Evolutionary conservation across 1,140 invertebrate genomes (phyloP).

Genomic region (Drosophila pectinifera): DNA sequence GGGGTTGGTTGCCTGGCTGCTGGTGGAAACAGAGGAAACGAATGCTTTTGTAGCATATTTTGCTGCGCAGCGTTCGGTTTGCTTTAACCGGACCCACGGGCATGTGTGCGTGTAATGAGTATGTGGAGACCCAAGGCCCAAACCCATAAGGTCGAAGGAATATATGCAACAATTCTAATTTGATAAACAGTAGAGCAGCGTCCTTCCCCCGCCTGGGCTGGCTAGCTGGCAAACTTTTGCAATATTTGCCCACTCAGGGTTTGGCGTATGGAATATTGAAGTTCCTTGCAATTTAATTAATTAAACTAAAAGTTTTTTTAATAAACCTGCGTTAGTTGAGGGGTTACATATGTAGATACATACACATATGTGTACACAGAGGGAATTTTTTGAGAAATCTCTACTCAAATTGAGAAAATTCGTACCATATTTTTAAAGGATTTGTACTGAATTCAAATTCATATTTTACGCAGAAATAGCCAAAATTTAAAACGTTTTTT

Average conservation of each 20-base stretch:
- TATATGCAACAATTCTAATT: slow-evolving; percentile 21
- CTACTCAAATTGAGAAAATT: no score
- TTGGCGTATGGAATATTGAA: background rate
- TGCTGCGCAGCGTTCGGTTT: slow-evolving; percentile 46
- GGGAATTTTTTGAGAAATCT: no score
- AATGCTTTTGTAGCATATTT: slow-evolving; percentile 75
- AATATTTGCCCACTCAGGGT: background rate
- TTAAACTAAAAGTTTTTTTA: background rate
- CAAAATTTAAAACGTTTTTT: no score
- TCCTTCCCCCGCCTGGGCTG: background rate
- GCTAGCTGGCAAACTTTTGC: background rate
- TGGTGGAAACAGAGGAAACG: slow-evolving; percentile 22
- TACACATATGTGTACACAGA: no score
- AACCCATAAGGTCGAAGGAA: background rate
- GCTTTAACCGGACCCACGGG: slow-evolving; percentile 25
- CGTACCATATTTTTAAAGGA: no score
- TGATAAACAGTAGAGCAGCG: background rate
- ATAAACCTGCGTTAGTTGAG: no score
- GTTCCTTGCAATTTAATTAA: background rate
- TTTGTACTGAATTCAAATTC: no score
- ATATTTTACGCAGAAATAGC: no score
- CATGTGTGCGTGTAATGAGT: background rate
- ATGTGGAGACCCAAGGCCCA: background rate
- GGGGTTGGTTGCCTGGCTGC: background rate
- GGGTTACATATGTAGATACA: no score